Evolutionary conservation across 2,113 vertebrate species (phyloP).

Genomic region (Callorhinus ursinus): DNA sequence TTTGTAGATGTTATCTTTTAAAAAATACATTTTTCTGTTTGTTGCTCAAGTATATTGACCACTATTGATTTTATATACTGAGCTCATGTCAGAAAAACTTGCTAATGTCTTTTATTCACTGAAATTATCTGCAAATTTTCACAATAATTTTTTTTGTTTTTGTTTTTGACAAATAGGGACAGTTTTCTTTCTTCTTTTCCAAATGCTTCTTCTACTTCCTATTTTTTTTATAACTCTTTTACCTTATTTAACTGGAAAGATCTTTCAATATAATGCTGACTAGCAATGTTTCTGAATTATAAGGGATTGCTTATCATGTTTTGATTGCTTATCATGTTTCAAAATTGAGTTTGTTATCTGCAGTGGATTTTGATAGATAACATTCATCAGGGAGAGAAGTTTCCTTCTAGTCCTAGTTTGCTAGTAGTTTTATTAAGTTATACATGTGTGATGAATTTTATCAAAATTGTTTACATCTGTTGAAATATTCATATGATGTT

Average conservation of each 20-base stretch:
- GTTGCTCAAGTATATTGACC: not conserved
- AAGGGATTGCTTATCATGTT: not conserved
- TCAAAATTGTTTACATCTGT: not conserved
- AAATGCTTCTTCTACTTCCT: not conserved
- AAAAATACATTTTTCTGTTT: constrained; percentile 20
- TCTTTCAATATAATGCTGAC: not conserved
- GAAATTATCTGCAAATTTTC: not conserved
- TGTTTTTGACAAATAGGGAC: not conserved
- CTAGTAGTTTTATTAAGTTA: not conserved
- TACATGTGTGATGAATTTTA: not conserved
- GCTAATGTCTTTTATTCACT: not conserved
- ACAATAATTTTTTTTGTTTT: not conserved
- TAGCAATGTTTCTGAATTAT: not conserved
- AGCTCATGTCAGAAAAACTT: not conserved
- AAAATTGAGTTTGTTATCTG: not conserved
- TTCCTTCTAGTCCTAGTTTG: not conserved
- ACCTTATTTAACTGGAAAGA: not conserved
- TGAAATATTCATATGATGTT: not conserved
- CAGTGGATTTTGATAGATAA: constrained; percentile 4
- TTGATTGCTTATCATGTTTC: constrained; percentile 1
- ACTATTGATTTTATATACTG: constrained; percentile 1
- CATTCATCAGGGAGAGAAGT: not conserved
- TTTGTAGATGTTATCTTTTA: not conserved
- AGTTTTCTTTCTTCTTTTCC: not conserved
- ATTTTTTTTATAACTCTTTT: not conserved